Evolutionary conservation across 2,113 vertebrate genomes (phyloP), one percentile per base, ranked within the genome.

Genomic region (Petrocephalus microphthalmus): DNA sequence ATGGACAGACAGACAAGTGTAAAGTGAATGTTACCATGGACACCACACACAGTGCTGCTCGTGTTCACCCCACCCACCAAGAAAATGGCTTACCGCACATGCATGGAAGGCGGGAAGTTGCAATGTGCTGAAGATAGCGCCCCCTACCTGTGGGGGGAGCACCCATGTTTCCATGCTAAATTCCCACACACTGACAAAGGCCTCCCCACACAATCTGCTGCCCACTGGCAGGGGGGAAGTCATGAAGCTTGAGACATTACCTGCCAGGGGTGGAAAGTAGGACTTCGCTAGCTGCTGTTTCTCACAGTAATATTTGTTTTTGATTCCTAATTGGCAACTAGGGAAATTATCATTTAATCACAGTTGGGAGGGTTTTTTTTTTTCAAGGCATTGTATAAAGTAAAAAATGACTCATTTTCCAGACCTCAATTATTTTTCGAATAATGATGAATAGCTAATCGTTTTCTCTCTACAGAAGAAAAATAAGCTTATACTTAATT

Each of bases 281-380:
- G 54, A 37, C 56, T 86, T 11, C 45, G n/a, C 84, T 54, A 29
- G 51, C 56, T 86, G 85, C 56, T 86, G 53, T 11, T 86, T 86
- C 54, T 86, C 42, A n/a, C 7, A n/a, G 8, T 86, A 86, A 86
- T 60, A 86, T 60, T 86, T 57, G 54, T 60, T 86, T 22, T 82
- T 82, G 87, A 88, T 42, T 53, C 87, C 67, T 52, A 88, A 88
- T 82, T 88, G 87, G 71, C 52, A 88, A 51, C 71, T 51, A 22
- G 67, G 52, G 74, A 82, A 86, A 88, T 88, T n/a, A 82, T 88
- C 51, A 88, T 88, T 88, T 88, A 54, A 88, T 88, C 67, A 52
- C 64, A 86, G 53, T 87, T 74, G 49, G 67, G 74, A 88, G 67
- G 20, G 25, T 67, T 67, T 67, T 78, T 87, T 67, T 51, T 60